Evolutionary conservation across 2,113 vertebrate species (phyloP), one percentile per base, ranked within the genome.

Genomic region (Prionailurus viverrinus): DNA sequence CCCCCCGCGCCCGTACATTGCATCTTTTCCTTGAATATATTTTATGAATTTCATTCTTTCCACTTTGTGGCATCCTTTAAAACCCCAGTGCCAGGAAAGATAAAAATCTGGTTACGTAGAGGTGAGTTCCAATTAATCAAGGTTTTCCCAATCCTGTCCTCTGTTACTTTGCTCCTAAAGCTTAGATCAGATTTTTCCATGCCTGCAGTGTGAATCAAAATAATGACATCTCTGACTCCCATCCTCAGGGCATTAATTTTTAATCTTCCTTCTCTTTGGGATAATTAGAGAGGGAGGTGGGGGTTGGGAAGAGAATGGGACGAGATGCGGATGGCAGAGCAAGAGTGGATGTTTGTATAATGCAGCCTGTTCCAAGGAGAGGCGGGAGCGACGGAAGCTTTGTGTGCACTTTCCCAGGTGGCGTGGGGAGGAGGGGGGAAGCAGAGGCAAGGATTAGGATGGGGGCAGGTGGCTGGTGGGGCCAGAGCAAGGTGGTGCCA

Each of bases 241-340:
- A 78, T 92, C 87, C 95, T 97, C 92, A 39, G 95, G 80, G 96
- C 97, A 97, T 98, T 97, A 96, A 97, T 98, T 98, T 98, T 98
- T 97, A 95, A 98, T 97, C 92, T 95, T 96, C 83, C 66, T 96
- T 94, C 97, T 96, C 96, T 95, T 96, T 96, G 95, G 97, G 92
- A 97, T 97, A 94, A 98, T 97, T 98, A 96, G 90, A 96, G 53
- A 92, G 63, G 16, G 31, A 21, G 55, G 33, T 95, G 94, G 96
- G 80, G 94, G 91, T 25, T 95, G 94, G 96, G 96, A 94, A 91
- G 76, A 84, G 66, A 94, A 65, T 21, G 85, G 73, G 69, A 98
- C 21, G 74, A 65, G 36, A 95, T 63, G 16, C 0, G 25, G 84
- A n/a, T 95, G 97, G 39, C 87, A 97, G 83, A 90, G 79, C 27